A percentile compares a stretch with the other conserved stretches of the same genome.
These are phyloP conservation scores for Pseudococcus jackbeardsleyi DNA, from an alignment of 2,888 invertebrate genomes.

Conservation along the genomic window DNA sequence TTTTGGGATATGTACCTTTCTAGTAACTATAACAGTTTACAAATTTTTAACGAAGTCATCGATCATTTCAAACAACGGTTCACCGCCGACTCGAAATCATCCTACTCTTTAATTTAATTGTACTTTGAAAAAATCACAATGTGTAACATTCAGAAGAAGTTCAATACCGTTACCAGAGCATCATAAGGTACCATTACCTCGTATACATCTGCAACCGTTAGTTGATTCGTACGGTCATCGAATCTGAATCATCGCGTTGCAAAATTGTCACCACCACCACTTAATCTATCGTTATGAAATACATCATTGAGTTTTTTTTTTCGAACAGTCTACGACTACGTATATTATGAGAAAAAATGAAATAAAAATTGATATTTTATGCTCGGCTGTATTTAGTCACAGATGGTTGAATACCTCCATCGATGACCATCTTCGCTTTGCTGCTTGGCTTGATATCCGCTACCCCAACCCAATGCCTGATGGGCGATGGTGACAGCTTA, in stretches of 20 bases:
- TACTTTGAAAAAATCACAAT: neutral
- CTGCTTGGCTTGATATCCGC: too few species aligned
- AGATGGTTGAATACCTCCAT: neutral
- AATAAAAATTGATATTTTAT: conserved; percentile 38
- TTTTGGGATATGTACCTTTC: too few species aligned
- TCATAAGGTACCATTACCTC: neutral
- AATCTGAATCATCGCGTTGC: neutral
- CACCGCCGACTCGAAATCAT: neutral
- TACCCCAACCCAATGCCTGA: too few species aligned
- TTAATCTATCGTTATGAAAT: conserved; percentile 11
- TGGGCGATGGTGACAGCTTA: too few species aligned
- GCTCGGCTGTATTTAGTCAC: conserved; percentile 21
- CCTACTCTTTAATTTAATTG: neutral
- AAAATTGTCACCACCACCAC: neutral
- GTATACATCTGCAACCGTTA: conserved; percentile 11
- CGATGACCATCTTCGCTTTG: neutral
- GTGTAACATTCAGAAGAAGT: neutral
- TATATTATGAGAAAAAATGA: neutral
- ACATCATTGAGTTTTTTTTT: neutral
- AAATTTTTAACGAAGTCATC: neutral
- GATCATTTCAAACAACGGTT: neutral
- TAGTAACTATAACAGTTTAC: too few species aligned
- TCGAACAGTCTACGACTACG: neutral
- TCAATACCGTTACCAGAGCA: neutral
- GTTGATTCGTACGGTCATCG: conserved; percentile 23